Base-by-base conservation (phyloP, 2,888 invertebrate species). In the Idaea straminata region DNA sequence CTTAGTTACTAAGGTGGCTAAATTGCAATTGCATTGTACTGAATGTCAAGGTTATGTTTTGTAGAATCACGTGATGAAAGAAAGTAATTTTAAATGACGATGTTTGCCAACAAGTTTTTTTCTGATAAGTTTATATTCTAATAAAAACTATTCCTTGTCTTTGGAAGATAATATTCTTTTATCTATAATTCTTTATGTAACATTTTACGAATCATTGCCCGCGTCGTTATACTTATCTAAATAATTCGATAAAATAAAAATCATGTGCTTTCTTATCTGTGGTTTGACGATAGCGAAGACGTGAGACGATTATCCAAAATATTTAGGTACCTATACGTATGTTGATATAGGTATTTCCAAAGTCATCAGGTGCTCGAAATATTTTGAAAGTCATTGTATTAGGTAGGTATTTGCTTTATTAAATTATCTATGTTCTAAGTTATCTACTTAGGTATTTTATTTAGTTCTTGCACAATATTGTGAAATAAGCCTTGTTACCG, bases 121-220 rank as follows among this genome's bases (percentile, higher is more conserved):
- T 47, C 47, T 7, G 47, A 47, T 47, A 47, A 47, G 47, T 13
- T 10, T 47, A 0, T 7, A 47, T 47, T 47, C 47, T 47, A 47
- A 47, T 7, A 47, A 13, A 7, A 47, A 47, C 47, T 7, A 5
- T 47, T 47, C 47, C 47, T 47, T 47, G 47, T 47, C 47, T 47
- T 13, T 13, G 13, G 47, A 47, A 13, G 13, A 47, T 47, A 47
- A 4, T 47, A 47, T 10, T 5, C 47, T 5, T 47, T 47, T 47
- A 47, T 47, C 47, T 47, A 4, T 4, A 4, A 47, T 47, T 47
- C 10, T 47, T 47, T 47, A 47, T 13, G 47, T 47, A 47, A 35
- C 35, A 64, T 63, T 61, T 66, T 63, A 34, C 47, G 15, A 47
- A 57, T 35, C 10, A 35, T 62, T 10, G 7, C 10, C 66, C 59